Conservation (phyloP, 2,113 vertebrate genomes). For the Rhadina sibilatrix region DNA sequence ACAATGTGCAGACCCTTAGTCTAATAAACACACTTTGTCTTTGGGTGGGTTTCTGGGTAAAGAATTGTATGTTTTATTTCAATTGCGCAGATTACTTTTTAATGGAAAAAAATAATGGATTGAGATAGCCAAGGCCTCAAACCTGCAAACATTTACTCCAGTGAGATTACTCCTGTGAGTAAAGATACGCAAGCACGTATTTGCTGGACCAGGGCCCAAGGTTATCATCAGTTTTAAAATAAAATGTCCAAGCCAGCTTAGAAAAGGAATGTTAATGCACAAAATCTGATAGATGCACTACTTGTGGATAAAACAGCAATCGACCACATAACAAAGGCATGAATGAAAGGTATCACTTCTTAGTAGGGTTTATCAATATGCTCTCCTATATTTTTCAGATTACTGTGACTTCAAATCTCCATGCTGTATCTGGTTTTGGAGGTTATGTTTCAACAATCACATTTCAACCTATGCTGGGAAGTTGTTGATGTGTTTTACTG, state of each 20-base stretch:
- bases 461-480: constrained; percentile 57
- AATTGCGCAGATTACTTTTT: constrained; percentile 50
- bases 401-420: constrained; percentile 30
- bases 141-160: constrained; percentile 55
- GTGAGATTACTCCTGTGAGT: constrained; percentile 53
- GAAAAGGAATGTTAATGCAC: constrained; percentile 63
- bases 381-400: constrained; percentile 28
- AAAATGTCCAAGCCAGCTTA: constrained; percentile 42
- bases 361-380: background rate
- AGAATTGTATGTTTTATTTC: constrained; percentile 52
- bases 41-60: constrained; percentile 34
- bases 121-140: constrained; percentile 49
- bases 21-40: constrained; percentile 18
- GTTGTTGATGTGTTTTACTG: constrained; percentile 59
- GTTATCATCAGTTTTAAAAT: constrained; percentile 55
- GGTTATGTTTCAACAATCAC: constrained; percentile 36
- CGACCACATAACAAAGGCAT: background rate
- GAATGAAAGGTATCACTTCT: constrained; percentile 21
- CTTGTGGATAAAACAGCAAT: background rate
- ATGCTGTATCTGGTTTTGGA: constrained; percentile 53
- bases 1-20: background rate
- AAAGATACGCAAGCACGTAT: background rate
- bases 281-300: constrained; percentile 37
- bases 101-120: constrained; percentile 58
- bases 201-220: background rate